A percentile compares a stretch with the other conserved stretches of the same genome.
Evolutionary conservation across 2,113 vertebrate species (phyloP).

Genomic region (Stegostoma tigrinum): DNA sequence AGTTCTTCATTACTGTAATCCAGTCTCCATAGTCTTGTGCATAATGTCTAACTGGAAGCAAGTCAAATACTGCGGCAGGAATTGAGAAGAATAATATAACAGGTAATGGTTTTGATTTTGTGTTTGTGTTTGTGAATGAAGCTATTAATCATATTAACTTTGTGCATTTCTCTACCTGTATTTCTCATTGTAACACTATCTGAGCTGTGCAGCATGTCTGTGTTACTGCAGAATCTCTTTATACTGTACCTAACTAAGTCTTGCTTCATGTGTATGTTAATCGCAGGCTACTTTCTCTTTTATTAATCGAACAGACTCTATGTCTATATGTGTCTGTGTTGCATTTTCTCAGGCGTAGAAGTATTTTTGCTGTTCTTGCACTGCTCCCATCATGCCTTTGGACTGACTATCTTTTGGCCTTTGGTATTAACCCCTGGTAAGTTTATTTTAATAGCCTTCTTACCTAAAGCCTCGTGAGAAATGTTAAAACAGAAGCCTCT

Average conservation of each 20-base stretch:
- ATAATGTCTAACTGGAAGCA: not conserved
- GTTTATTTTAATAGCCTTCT: slow-evolving; percentile 51
- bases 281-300: slow-evolving; percentile 6
- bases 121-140: not conserved
- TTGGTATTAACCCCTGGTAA: slow-evolving; percentile 99
- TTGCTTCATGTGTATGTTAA: slow-evolving; percentile 11
- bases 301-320: slow-evolving; percentile 49
- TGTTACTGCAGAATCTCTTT: slow-evolving; percentile 6
- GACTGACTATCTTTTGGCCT: slow-evolving; percentile 99
- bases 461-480: not conserved
- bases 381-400: slow-evolving; percentile 99
- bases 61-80: not conserved
- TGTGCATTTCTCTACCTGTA: slow-evolving; percentile 17
- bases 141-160: slow-evolving; percentile 33
- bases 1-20: not conserved
- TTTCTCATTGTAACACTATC: slow-evolving; percentile 5
- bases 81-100: not conserved
- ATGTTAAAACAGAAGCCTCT: slow-evolving; percentile 10
- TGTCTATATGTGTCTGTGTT: slow-evolving; percentile 74
- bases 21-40: not conserved
- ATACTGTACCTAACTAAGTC: slow-evolving; percentile 3
- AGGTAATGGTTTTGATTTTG: not conserved
- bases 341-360: slow-evolving; percentile 92
- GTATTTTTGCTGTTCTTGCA: slow-evolving; percentile 98
- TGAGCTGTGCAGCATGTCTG: slow-evolving; percentile 18